These are phyloP conservation scores for Pangasius djambal DNA, from an alignment of 2,797 vertebrate species.

Conservation along the genomic window DNA sequence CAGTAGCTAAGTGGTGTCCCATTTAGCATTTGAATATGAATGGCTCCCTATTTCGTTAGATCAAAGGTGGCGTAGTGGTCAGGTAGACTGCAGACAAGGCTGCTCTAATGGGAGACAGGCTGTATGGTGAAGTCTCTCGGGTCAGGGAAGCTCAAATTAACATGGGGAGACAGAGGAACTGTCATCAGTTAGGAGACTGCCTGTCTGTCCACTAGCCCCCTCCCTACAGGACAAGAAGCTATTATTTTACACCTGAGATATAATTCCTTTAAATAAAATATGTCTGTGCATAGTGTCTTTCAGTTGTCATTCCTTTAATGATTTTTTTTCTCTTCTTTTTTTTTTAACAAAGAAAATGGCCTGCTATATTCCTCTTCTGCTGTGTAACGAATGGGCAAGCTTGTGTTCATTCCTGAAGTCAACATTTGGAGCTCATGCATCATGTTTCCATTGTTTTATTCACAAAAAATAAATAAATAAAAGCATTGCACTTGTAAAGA, in stretches of 20 bases:
- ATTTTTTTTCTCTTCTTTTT: background rate
- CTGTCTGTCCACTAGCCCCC: slow-evolving; percentile 64
- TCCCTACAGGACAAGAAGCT: slow-evolving; percentile 28
- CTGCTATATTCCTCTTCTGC: background rate
- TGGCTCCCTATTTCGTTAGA: slow-evolving; percentile 61
- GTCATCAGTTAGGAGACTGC: slow-evolving; percentile 67
- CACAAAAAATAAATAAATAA: background rate
- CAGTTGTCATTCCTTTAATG: background rate
- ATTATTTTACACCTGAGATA: slow-evolving; percentile 29
- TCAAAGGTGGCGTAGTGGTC: slow-evolving; percentile 71
- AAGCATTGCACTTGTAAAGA: background rate
- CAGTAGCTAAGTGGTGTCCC: slow-evolving; percentile 35
- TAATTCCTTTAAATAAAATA: background rate
- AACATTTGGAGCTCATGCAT: background rate
- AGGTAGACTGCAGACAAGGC: slow-evolving; percentile 62
- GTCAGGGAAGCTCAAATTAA: slow-evolving; percentile 69
- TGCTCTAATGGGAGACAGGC: slow-evolving; percentile 64
- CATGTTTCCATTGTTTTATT: background rate
- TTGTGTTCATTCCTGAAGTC: background rate
- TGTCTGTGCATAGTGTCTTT: background rate
- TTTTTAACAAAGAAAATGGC: background rate
- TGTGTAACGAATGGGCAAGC: background rate
- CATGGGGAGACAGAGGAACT: slow-evolving; percentile 69
- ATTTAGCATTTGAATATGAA: slow-evolving; percentile 60
- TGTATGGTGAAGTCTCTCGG: slow-evolving; percentile 52